Evolutionary conservation across 2,797 vertebrate species (phyloP).

Genomic region (Micrastur ruficollis): DNA sequence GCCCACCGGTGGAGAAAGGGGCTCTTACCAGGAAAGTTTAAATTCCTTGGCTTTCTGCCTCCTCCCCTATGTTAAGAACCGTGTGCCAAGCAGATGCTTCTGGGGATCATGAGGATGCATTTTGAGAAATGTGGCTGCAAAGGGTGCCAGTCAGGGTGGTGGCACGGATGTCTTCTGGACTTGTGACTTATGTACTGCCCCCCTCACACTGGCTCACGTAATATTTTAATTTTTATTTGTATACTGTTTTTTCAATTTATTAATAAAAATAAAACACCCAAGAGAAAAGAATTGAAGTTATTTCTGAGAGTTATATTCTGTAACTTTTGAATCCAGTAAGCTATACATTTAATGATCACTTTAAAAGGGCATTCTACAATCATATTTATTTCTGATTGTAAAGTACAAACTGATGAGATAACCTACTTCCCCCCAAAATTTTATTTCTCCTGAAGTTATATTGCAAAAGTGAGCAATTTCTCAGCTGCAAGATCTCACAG

Average conservation of each 20-base stretch:
- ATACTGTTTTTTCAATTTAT: background rate
- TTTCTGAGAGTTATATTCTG: background rate
- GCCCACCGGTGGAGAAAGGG: background rate
- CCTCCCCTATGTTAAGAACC: background rate
- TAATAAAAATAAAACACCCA: background rate
- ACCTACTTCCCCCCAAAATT: background rate
- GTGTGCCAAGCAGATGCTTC: background rate
- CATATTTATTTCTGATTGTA: background rate
- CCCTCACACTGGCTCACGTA: fast-evolving
- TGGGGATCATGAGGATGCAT: background rate
- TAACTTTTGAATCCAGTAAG: background rate
- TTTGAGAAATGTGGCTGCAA: background rate
- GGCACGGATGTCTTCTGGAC: fast-evolving
- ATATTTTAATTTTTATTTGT: background rate
- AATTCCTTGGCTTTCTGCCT: background rate
- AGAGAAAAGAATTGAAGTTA: background rate
- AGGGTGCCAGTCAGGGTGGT: background rate
- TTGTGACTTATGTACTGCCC: background rate
- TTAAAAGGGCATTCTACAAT: background rate
- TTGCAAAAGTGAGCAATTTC: background rate
- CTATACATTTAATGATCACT: background rate
- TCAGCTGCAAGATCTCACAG: background rate
- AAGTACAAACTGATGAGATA: background rate
- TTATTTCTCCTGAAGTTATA: background rate
- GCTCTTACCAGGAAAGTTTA: background rate